These are phyloP conservation scores for Bombus vancouverensis DNA, from an alignment of 1,140 invertebrate genomes.

Conservation along the genomic window DNA sequence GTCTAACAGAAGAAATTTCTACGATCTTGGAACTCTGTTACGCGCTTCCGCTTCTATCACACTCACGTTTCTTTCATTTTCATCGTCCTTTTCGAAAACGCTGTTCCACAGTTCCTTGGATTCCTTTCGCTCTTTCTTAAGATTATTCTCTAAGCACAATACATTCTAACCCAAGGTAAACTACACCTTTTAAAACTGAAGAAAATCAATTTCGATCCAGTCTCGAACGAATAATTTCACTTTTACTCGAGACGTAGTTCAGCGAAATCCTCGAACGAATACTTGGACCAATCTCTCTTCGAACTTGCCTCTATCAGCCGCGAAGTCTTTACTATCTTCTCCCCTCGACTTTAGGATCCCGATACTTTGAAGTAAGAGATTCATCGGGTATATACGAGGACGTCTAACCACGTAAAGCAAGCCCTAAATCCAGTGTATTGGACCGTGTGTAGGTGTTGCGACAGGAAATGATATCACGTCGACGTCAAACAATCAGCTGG, in stretches of 20 bases:
- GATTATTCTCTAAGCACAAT: not conserved
- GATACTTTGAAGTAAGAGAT: not conserved
- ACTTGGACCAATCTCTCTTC: not conserved
- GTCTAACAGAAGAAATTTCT: not conserved
- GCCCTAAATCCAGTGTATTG: not conserved
- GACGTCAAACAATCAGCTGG: conserved; percentile 25
- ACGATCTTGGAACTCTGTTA: not conserved
- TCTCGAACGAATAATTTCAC: not conserved
- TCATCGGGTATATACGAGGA: not conserved
- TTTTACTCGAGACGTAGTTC: not conserved
- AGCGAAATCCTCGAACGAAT: not conserved
- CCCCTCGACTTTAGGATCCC: not conserved
- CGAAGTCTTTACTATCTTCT: not conserved
- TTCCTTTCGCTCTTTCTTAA: no score
- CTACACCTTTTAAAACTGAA: not conserved
- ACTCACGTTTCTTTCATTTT: no score
- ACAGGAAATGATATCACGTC: conserved; percentile 32
- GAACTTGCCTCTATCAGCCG: not conserved
- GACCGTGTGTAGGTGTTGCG: not conserved
- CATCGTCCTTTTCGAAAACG: not conserved
- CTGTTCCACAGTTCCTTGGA: not conserved
- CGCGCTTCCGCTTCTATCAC: no score
- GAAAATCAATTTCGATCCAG: not conserved
- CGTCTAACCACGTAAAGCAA: not conserved
- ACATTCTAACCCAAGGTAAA: no score